Evolutionary conservation across 1,140 invertebrate species (phyloP).

Genomic region (Trypoxylus dichotomus): DNA sequence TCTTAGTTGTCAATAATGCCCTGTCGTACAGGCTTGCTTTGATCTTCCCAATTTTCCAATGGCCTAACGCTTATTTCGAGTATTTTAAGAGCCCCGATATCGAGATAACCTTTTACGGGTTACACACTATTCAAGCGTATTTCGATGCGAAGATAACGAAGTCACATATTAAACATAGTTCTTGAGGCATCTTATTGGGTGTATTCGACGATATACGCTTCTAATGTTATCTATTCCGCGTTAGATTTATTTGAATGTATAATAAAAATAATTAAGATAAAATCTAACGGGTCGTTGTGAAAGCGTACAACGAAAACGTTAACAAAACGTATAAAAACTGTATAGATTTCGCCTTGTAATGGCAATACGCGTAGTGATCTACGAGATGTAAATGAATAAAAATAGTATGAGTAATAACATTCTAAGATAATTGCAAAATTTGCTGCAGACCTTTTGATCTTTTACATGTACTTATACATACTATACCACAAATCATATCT

Average conservation of each 20-base stretch:
- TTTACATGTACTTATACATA: too few species aligned
- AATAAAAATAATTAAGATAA: conserved; percentile 4
- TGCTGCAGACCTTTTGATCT: too few species aligned
- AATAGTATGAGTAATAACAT: too few species aligned
- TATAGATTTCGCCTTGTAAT: too few species aligned
- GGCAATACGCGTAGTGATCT: too few species aligned
- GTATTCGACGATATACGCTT: neutral
- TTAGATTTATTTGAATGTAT: neutral
- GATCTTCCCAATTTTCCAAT: neutral
- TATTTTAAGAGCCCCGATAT: neutral
- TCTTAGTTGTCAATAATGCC: neutral
- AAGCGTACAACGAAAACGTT: too few species aligned
- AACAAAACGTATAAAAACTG: too few species aligned
- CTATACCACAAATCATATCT: too few species aligned
- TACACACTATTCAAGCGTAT: conserved; percentile 1
- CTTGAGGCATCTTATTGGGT: neutral
- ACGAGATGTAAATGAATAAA: too few species aligned
- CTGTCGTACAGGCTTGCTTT: neutral
- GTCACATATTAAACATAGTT: neutral
- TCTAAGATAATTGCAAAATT: too few species aligned
- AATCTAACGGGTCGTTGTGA: neutral
- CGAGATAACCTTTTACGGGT: neutral
- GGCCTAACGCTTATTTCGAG: neutral
- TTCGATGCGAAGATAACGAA: neutral
- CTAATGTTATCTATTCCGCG: neutral